A percentile compares a stretch with the other conserved stretches of the same genome.
Conservation (phyloP, 2,888 invertebrate genomes). For the Callyntrura sp. region DNA sequence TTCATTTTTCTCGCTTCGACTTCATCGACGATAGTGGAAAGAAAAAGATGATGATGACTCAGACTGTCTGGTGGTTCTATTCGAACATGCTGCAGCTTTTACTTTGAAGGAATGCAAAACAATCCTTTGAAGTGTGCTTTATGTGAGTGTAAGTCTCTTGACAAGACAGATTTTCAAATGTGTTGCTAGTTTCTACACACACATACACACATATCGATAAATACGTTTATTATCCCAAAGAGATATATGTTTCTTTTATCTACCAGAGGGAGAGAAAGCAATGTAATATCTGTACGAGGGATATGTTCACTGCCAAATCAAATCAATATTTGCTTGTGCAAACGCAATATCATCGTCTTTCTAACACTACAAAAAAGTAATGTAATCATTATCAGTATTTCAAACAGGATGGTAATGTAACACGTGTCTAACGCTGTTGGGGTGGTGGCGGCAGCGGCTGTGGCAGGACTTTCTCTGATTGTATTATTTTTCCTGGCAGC, state of each 20-base stretch:
- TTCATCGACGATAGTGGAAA: too few species aligned
- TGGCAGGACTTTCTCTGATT: background rate
- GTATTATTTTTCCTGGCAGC: background rate
- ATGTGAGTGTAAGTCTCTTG: background rate
- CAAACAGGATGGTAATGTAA: background rate
- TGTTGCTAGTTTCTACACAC: too few species aligned
- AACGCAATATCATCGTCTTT: background rate
- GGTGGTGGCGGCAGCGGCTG: background rate
- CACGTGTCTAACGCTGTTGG: background rate
- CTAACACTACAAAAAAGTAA: slow-evolving; percentile 8
- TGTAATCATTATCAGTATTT: background rate
- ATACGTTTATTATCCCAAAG: too few species aligned
- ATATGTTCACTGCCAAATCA: background rate
- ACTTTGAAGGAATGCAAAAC: slow-evolving; percentile 31
- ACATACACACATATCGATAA: too few species aligned
- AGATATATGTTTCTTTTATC: too few species aligned
- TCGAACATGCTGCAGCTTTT: too few species aligned
- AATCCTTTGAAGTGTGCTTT: slow-evolving; percentile 35
- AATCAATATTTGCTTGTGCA: slow-evolving; percentile 40
- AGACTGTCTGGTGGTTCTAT: too few species aligned
- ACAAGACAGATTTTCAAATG: slow-evolving; percentile 21
- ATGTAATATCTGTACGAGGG: background rate
- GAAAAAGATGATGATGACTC: too few species aligned
- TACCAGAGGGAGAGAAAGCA: background rate
- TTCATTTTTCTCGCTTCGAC: too few species aligned